Percentiles rank a stretch among this genome's conserved stretches.
phyloP scores from a whole-genome alignment of 2,113 vertebrate genomes.

The Esox niger region DNA sequence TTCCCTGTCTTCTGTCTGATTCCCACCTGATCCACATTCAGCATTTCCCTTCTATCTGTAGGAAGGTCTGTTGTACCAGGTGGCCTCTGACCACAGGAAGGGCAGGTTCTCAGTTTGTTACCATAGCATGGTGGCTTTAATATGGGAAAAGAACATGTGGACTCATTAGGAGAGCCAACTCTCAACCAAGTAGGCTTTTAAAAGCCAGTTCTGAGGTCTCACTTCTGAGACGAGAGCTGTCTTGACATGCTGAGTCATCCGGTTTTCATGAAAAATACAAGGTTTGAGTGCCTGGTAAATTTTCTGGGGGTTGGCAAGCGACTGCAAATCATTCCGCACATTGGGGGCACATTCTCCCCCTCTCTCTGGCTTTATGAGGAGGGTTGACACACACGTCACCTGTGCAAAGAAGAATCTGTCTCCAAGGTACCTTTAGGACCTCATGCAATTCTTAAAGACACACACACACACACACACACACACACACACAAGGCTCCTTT shows the following conservation, averaged over 20 bases:
- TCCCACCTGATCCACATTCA: too few relatives aligned
- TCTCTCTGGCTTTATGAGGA: background rate
- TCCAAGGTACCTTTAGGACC: slow-evolving; percentile 44
- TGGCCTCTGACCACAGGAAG: background rate
- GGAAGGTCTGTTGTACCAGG: background rate
- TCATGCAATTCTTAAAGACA: slow-evolving; percentile 48
- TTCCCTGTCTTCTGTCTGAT: too few relatives aligned
- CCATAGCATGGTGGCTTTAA: slow-evolving; percentile 36
- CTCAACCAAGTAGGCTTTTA: slow-evolving; percentile 24
- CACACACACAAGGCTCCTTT: too few relatives aligned
- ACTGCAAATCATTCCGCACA: slow-evolving; percentile 18
- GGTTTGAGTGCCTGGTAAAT: slow-evolving; percentile 46
- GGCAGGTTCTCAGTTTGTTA: background rate
- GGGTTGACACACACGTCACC: too few relatives aligned
- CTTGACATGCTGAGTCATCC: too few relatives aligned
- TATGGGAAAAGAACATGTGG: slow-evolving; percentile 22
- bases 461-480: too few relatives aligned
- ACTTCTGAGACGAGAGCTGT: background rate
- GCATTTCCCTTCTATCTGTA: too few relatives aligned
- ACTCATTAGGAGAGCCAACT: slow-evolving; percentile 25
- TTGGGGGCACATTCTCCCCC: slow-evolving; percentile 18
- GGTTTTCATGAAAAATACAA: background rate
- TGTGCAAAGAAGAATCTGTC: too few relatives aligned
- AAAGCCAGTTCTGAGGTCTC: background rate
- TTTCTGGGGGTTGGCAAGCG: slow-evolving; percentile 38